These are phyloP conservation scores for Poeciliopsis paucimaculata DNA, from an alignment of 2,797 vertebrate species.

Conservation along the genomic window DNA sequence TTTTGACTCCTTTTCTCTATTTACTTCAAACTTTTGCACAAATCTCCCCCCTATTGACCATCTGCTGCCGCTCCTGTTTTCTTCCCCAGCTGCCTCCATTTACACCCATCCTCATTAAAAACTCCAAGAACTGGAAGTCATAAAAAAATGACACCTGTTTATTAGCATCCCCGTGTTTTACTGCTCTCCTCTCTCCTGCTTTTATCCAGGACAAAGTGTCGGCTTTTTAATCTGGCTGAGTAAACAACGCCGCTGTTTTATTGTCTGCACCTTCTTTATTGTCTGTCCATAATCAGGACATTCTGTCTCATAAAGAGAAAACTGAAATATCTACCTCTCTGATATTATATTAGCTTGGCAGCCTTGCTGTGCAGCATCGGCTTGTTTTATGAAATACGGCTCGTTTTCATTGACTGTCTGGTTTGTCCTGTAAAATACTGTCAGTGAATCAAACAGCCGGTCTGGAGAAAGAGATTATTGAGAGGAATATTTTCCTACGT, in stretches of 20 bases:
- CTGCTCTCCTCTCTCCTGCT: constrained; percentile 35
- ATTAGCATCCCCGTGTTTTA: constrained; percentile 48
- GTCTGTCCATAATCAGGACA: constrained; percentile 55
- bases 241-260: constrained; percentile 61
- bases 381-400: constrained; percentile 55
- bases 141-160: constrained; percentile 58
- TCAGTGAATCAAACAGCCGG: constrained; percentile 34
- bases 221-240: constrained; percentile 61
- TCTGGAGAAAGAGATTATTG: constrained; percentile 23
- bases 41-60: not conserved
- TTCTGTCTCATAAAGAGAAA: constrained; percentile 57
- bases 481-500: constrained; percentile 14
- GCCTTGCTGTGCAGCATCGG: constrained; percentile 30
- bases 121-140: constrained; percentile 43
- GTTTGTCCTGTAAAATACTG: constrained; percentile 51
- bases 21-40: not conserved
- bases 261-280: constrained; percentile 65
- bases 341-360: constrained; percentile 48
- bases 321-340: constrained; percentile 43
- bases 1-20: not conserved
- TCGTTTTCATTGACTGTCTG: constrained; percentile 51
- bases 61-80: constrained; percentile 13
- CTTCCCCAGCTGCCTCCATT: constrained; percentile 51
- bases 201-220: constrained; percentile 26
- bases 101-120: constrained; percentile 59